Percentiles rank a stretch among this genome's conserved stretches.
phyloP scores from a whole-genome alignment of 2,888 invertebrate genomes.

The Lasioglossum figueresi region DNA sequence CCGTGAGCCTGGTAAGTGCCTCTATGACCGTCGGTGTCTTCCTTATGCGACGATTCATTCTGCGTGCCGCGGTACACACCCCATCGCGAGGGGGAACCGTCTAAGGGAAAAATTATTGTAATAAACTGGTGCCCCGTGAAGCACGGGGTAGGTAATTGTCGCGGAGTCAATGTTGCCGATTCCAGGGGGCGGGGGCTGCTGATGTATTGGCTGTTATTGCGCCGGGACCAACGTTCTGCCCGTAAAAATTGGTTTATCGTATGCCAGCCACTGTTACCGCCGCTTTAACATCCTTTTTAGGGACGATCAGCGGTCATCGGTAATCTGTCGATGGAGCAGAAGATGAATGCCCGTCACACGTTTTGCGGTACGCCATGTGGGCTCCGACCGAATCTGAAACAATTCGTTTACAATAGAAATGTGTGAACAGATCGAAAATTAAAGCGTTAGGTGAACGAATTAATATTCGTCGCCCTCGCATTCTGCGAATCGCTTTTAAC shows the following conservation, averaged over 20 bases:
- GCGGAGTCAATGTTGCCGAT: constrained; percentile 30
- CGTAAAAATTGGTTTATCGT: constrained; percentile 38
- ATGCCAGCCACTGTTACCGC: not conserved
- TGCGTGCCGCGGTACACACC: constrained; percentile 33
- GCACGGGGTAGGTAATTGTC: constrained; percentile 56
- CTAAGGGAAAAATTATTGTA: constrained; percentile 60
- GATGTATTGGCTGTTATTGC: constrained; percentile 60
- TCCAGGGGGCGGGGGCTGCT: constrained; percentile 26
- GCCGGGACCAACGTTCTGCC: constrained; percentile 44
- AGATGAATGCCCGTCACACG: not conserved
- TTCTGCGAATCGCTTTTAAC: no score
- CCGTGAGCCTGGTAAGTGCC: constrained; percentile 63
- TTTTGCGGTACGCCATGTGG: not conserved
- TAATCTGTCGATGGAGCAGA: constrained; percentile 12
- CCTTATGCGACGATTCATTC: constrained; percentile 58
- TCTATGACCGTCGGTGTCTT: constrained; percentile 61
- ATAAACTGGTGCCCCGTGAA: constrained; percentile 51
- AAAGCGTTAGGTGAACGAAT: not conserved
- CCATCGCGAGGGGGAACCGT: constrained; percentile 28
- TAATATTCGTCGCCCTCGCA: not conserved
- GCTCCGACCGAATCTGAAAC: not conserved
- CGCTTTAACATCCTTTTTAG: constrained; percentile 4
- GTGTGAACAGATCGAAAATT: not conserved
- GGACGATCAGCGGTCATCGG: not conserved
- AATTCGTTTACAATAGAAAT: not conserved